These are phyloP conservation scores for Xiphophorus maculatus DNA, from an alignment of 2,113 vertebrate genomes.

Conservation along the genomic window DNA sequence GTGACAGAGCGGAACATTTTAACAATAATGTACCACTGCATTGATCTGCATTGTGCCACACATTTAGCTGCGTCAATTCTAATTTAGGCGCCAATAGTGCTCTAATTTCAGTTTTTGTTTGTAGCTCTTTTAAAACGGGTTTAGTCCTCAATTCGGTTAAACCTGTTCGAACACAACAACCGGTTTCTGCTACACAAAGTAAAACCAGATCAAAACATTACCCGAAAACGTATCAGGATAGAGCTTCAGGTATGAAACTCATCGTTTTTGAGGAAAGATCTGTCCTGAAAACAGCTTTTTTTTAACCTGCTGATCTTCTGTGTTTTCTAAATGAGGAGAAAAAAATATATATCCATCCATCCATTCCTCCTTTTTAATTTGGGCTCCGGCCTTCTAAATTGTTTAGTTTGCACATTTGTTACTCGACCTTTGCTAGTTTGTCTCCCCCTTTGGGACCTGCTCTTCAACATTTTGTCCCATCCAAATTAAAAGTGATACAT, in stretches of 20 bases:
- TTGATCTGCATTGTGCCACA: not conserved
- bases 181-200: not conserved
- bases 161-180: not conserved
- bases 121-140: not conserved
- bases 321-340: no score
- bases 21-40: not conserved
- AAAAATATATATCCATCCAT: no score
- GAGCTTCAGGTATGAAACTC: not conserved
- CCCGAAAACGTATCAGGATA: not conserved
- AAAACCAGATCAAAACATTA: not conserved
- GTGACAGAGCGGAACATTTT: not conserved
- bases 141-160: not conserved
- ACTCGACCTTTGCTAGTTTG: no score
- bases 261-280: not conserved
- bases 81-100: no score
- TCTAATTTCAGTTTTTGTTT: not conserved
- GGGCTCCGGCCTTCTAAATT: no score
- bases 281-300: not conserved
- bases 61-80: no score
- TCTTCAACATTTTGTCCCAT: no score
- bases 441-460: no score
- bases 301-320: no score
- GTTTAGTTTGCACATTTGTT: no score
- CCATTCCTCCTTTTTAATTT: no score
- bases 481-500: not conserved